Percentiles rank a stretch among this genome's conserved stretches.
Evolutionary conservation across 2,888 invertebrate species (phyloP).

Genomic region (Trichopria drosophilae): DNA sequence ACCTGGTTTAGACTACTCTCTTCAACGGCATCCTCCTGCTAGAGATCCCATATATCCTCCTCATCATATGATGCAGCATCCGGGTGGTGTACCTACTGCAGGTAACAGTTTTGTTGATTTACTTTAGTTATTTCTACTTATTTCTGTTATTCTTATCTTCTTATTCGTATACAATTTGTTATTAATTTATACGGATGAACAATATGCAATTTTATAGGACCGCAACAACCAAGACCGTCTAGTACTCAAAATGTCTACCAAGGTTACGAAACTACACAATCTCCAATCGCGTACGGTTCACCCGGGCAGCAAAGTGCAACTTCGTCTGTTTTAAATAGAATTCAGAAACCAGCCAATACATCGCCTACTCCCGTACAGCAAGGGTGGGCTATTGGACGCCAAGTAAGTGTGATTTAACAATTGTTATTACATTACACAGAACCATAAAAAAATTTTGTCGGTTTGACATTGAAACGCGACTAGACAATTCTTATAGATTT

Average conservation of each 20-base stretch:
- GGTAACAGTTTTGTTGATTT: slow-evolving; percentile 36
- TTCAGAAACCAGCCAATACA: slow-evolving; percentile 70
- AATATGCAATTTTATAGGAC: no score
- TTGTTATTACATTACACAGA: no score
- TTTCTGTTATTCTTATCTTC: no score
- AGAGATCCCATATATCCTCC: slow-evolving; percentile 62
- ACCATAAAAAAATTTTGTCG: no score
- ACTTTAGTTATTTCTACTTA: background rate
- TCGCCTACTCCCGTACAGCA: slow-evolving; percentile 74
- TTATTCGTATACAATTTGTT: no score
- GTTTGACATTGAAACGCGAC: no score
- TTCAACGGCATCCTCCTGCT: slow-evolving; percentile 63
- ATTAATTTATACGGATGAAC: no score
- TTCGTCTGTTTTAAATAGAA: slow-evolving; percentile 66
- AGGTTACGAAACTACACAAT: slow-evolving; percentile 75
- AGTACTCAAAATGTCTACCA: slow-evolving; percentile 74
- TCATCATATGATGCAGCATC: slow-evolving; percentile 63
- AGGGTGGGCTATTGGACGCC: slow-evolving; percentile 66
- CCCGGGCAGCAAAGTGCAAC: slow-evolving; percentile 67
- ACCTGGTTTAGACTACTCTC: slow-evolving; percentile 73
- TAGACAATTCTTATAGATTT: no score
- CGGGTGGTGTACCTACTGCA: slow-evolving; percentile 51
- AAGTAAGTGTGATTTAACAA: slow-evolving; percentile 60
- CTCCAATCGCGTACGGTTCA: slow-evolving; percentile 69
- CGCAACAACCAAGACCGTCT: slow-evolving; percentile 67